Conservation (phyloP, 2,888 invertebrate species). For the Cyclophora albipunctata region DNA sequence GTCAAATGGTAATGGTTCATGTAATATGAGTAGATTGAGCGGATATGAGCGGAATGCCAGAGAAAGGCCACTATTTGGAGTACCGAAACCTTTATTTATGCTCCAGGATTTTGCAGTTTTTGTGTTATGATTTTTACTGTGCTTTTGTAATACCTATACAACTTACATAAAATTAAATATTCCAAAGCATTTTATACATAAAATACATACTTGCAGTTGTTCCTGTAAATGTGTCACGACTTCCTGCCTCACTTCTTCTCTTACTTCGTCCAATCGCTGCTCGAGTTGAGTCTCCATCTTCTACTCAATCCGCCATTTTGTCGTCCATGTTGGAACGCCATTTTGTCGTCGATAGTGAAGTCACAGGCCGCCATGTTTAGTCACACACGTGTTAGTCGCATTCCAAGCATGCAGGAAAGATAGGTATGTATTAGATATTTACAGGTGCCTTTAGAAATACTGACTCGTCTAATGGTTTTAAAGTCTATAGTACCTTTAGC, state of each 20-base stretch:
- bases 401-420: constrained; percentile 61
- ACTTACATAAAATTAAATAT: too few relatives aligned
- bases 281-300: constrained; percentile 36
- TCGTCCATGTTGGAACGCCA: constrained; percentile 11
- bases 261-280: constrained; percentile 35
- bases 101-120: too few relatives aligned
- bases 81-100: too few relatives aligned
- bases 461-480: too few relatives aligned
- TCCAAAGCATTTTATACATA: too few relatives aligned
- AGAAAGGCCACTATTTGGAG: too few relatives aligned
- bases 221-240: constrained; percentile 81
- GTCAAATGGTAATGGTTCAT: too few relatives aligned
- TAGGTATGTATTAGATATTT: constrained; percentile 21
- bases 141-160: too few relatives aligned
- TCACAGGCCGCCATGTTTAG: constrained; percentile 32
- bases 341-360: constrained; percentile 3
- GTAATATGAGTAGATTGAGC: too few relatives aligned
- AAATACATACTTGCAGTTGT: constrained; percentile 81
- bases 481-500: too few relatives aligned
- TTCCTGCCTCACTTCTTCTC: constrained; percentile 78
- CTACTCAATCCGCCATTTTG: constrained; percentile 19
- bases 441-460: constrained; percentile 22
- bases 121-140: too few relatives aligned
- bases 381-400: constrained; percentile 67
- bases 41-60: too few relatives aligned